phyloP scores from a whole-genome alignment of 2,797 vertebrate species.

The Tapirus indicus region DNA sequence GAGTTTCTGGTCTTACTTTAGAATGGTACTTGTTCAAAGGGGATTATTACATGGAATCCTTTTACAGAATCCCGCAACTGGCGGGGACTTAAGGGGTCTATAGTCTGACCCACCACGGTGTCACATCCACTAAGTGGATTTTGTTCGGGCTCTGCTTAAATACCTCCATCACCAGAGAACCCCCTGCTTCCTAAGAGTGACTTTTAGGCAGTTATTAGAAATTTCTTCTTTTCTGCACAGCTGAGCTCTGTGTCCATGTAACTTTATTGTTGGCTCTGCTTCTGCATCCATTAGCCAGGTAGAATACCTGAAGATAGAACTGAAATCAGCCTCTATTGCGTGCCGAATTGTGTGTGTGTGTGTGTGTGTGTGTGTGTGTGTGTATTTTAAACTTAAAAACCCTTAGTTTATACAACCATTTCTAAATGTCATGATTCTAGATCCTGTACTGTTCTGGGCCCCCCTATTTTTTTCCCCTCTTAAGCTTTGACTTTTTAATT shows the following conservation, averaged over 20 bases:
- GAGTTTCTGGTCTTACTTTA: not conserved
- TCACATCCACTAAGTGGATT: constrained; percentile 8
- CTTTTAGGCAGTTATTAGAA: not conserved
- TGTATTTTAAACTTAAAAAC: constrained; percentile 23
- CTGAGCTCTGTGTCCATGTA: not conserved
- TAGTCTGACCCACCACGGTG: not conserved
- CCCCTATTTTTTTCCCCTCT: not conserved
- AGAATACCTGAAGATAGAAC: constrained; percentile 15
- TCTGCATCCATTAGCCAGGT: not conserved
- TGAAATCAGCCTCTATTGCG: constrained; percentile 23
- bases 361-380: not conserved
- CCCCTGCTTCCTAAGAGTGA: not conserved
- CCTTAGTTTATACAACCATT: not conserved
- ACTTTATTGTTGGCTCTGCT: not conserved
- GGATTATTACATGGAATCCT: not conserved
- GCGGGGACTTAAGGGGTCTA: not conserved
- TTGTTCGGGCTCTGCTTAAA: constrained; percentile 32
- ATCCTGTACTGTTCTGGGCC: constrained; percentile 4
- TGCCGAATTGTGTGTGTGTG: not conserved
- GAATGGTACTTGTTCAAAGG: not conserved
- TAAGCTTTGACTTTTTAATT: not conserved
- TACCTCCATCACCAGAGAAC: not conserved
- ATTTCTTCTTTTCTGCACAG: not conserved
- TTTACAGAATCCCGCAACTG: not conserved
- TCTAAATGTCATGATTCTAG: constrained; percentile 27